Conservation (phyloP, 2,113 vertebrate genomes). For the Marmota monax region DNA sequence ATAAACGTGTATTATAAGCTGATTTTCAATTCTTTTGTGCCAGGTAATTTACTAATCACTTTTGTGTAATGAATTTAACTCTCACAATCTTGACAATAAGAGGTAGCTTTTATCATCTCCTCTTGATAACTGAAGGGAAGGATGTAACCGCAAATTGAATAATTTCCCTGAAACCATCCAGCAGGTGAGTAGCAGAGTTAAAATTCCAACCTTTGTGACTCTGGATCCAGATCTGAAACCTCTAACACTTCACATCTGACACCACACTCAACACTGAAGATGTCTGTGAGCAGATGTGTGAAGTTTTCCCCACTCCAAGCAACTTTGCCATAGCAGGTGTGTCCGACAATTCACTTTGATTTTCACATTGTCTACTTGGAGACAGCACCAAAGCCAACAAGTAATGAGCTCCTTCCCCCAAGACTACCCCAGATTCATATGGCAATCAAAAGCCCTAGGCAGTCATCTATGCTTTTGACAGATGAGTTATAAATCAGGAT, state of each 20-base stretch:
- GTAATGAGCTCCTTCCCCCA: neutral
- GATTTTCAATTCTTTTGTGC: conserved; percentile 24
- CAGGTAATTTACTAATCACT: neutral
- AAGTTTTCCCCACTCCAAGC: neutral
- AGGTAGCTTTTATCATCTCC: neutral
- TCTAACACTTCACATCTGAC: neutral
- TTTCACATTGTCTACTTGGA: neutral
- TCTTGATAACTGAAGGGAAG: conserved; percentile 18
- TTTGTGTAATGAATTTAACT: neutral
- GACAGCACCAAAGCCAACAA: neutral
- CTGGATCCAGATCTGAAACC: neutral
- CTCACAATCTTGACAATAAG: neutral
- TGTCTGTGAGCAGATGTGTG: no score
- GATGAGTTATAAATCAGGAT: neutral
- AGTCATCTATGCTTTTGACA: neutral
- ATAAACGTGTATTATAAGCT: neutral
- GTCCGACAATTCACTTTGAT: neutral
- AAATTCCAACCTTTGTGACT: neutral
- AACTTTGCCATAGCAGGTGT: neutral
- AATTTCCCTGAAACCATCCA: neutral
- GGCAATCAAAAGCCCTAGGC: neutral
- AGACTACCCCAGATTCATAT: neutral
- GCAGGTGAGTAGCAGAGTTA: neutral
- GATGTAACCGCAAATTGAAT: neutral
- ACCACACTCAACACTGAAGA: neutral